Base-by-base conservation (phyloP, 2,888 invertebrate genomes). In the Cephalotes varians region DNA sequence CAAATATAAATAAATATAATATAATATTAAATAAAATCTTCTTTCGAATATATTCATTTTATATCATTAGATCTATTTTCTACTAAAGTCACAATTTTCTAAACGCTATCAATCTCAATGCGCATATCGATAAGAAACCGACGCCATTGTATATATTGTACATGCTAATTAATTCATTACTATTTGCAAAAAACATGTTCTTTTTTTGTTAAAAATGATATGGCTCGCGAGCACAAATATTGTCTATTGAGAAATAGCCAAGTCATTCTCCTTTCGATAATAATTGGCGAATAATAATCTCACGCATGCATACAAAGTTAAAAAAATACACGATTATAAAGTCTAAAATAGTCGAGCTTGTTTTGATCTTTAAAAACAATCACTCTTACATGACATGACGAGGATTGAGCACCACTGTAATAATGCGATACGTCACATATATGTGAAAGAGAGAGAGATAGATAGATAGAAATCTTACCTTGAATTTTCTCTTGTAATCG, bases 401-500 rank as follows among this genome's bases (percentile, higher is more conserved):
- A 40, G 21, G 6, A n/a, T 40, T 77, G 54, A 77, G 67, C 28
- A 54, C 40, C 76, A 28, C 76, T 65, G 65, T 15, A 51, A 15
- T 21, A 3, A 1, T 4, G 4, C 15, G 21, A 47, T 21, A 2
- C n/a, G n/a, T n/a, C n/a, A n/a, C n/a, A 21, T 21, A 9, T 21
- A 51, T 51, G 3, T 15, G 44, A n/a, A 25, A 40, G 9, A 40
- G 9, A 40, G 4, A 40, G 15, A 25, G 12, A 15, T n/a, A n/a
- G n/a, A n/a, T n/a, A n/a, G n/a, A n/a, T n/a, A n/a, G n/a, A n/a
- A 34, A 51, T 44, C 9, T 94, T 94, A 97, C 97, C 96, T 96
- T 96, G 1, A 58, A 0, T 5, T 69, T 77, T 6, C 96, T 96
- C 93, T 96, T 96, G 94, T 95, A 96, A 86, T 96, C 95, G 87